Percentiles rank a stretch among this genome's conserved stretches.
phyloP scores from a whole-genome alignment of 2,888 invertebrate genomes.

The Ganaspis brasiliensis region DNA sequence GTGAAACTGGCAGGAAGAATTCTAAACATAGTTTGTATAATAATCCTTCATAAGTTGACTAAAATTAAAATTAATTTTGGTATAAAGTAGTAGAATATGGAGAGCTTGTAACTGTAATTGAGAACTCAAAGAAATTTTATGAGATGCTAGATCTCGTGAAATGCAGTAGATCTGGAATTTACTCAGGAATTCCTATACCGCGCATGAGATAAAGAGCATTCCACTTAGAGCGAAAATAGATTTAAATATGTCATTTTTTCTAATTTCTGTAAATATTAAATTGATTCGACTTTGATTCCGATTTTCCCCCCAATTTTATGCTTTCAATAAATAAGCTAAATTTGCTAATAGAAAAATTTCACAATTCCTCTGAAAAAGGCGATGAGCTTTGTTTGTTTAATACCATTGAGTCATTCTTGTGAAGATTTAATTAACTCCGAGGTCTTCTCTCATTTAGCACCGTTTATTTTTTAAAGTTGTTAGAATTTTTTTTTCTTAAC shows the following conservation, averaged over 20 bases:
- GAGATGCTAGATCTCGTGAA: neutral
- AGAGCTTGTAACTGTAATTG: constrained; percentile 8
- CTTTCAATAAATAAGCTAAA: too few relatives aligned
- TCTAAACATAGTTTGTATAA: constrained; percentile 29
- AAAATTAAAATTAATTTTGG: neutral
- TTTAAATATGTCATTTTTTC: neutral
- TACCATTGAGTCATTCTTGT: neutral
- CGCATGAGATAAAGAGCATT: neutral
- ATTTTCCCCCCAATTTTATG: too few relatives aligned
- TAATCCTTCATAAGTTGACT: constrained; percentile 11
- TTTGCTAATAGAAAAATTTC: too few relatives aligned
- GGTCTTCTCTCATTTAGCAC: neutral
- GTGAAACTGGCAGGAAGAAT: constrained; percentile 14
- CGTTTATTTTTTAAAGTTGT: neutral
- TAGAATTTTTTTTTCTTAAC: too few relatives aligned
- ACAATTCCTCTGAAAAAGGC: neutral
- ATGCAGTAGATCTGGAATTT: constrained; percentile 1
- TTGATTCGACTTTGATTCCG: too few relatives aligned
- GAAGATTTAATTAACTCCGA: constrained; percentile 5
- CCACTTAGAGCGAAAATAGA: constrained; percentile 3
- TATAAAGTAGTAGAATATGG: neutral
- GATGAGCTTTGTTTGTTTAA: neutral
- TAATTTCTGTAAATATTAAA: too few relatives aligned
- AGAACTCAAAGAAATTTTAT: neutral
- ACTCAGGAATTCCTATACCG: constrained; percentile 9